Evolutionary conservation across 2,888 invertebrate genomes (phyloP), one percentile per base, ranked within the genome.

Genomic region (Serrognathus titanus): DNA sequence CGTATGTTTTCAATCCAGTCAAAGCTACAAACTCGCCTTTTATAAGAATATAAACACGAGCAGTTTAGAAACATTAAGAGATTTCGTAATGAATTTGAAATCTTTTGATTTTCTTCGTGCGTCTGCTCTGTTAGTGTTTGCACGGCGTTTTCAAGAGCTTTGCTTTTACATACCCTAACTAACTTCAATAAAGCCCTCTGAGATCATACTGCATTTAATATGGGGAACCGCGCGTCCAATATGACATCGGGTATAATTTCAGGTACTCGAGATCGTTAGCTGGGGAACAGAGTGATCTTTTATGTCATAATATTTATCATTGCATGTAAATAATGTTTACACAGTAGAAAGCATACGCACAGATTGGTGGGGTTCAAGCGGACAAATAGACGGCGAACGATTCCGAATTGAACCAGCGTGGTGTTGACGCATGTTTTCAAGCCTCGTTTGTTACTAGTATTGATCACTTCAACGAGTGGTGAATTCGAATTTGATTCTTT

Each of bases 391-490:
- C 60, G 24, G 24, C 24, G 59, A 61, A 58, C 57, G 59, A 59
- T 59, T 60, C 60, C 56, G 63, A 63, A 63, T 60, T 57, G 59
- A 61, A 62, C 60, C 58, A 52, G 62, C 73, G 76, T 75, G 76
- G 72, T 81, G 81, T 82, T 81, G 82, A 82, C 82, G 82, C 82
- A 81, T 82, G 81, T 82, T 82, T 82, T 82, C 81, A 81, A 80
- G 81, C 80, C 79, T 81, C 81, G 81, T 80, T 81, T 81, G 69
- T 66, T 70, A 76, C 76, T 77, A 76, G 80, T 82, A 81, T 82
- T 81, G 81, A 82, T 81, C 81, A 81, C 78, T 50, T 50, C 57
- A 61, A 68, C 57, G 60, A 58, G 53, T 58, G 53, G 52, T 52
- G 60, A 55, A 57, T 57, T 50, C 54, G 60, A 58, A 61, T 59